Percentiles rank a stretch among this genome's conserved stretches.
Conservation (phyloP, 2,888 invertebrate genomes). For the Xanthostigma xanthostigma region DNA sequence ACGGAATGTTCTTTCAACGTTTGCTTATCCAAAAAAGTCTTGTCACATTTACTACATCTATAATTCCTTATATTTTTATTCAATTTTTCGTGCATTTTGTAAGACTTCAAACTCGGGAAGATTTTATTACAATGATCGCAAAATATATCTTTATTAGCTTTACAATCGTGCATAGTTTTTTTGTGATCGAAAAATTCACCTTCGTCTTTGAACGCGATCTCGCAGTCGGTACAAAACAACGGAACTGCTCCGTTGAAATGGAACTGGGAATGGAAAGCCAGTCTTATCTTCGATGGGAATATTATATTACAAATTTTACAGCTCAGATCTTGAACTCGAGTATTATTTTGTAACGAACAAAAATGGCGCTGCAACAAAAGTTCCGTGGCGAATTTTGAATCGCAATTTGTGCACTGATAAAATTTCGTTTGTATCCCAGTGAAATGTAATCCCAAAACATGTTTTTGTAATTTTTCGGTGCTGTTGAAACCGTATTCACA, state of each 20-base stretch:
- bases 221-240: slow-evolving; percentile 4
- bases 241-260: slow-evolving; percentile 7
- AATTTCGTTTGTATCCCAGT: background rate
- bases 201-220: slow-evolving; percentile 4
- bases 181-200: slow-evolving; percentile 8
- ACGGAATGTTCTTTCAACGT: slow-evolving; percentile 37
- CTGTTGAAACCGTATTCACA: background rate
- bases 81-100: slow-evolving; percentile 6
- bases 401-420: slow-evolving; percentile 7
- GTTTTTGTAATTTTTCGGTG: background rate
- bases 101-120: slow-evolving; percentile 1
- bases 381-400: slow-evolving; percentile 4
- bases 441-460: background rate
- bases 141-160: slow-evolving; percentile 1
- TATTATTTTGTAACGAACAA: slow-evolving; percentile 1
- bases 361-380: slow-evolving; percentile 5
- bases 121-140: slow-evolving; percentile 6
- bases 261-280: slow-evolving; percentile 8
- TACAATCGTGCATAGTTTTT: slow-evolving; percentile 6
- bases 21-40: slow-evolving; percentile 36
- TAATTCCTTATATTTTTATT: slow-evolving; percentile 23
- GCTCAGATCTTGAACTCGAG: slow-evolving; percentile 1
- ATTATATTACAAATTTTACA: slow-evolving; percentile 7
- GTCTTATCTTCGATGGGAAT: slow-evolving; percentile 7
- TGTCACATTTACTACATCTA: slow-evolving; percentile 34